Evolutionary conservation across 2,113 vertebrate genomes (phyloP), one percentile per base, ranked within the genome.

Genomic region (Butastur rufipennis): DNA sequence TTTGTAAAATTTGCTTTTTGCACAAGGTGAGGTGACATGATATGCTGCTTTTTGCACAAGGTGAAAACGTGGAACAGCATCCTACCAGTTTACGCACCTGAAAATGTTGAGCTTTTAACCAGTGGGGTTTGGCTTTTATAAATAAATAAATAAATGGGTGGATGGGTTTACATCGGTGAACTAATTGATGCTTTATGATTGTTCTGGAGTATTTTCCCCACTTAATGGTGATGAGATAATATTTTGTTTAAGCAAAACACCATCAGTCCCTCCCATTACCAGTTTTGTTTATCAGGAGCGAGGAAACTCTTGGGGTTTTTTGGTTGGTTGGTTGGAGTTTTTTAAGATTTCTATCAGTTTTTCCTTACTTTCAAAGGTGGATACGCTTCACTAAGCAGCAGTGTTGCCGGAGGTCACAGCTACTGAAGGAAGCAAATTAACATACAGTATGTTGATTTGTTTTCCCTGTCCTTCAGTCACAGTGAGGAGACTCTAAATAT

Each of bases 211-310:
- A 43, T 96, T 96, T 73, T 74, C 59, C 27, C 42, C 68, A 31
- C 42, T 80, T 91, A 86, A 65, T 59, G 77, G 61, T 50, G 77
- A 88, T 84, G 86, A 86, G 70, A 34, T 38, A 58, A 80, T 87
- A 48, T 45, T 85, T 91, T 93, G 47, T 96, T 97, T 66, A 91
- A 96, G 79, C 53, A 82, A 96, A 97, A 92, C 48, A 42, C 52
- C n/a, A 68, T 40, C 43, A 22, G 78, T 78, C 65, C 34, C 19
- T 90, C 13, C 62, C 34, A 23, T 94, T 93, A 92, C 20, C 1
- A 0, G 16, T 52, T 95, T 87, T 68, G 21, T 90, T 86, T 96
- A 58, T 19, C 86, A 86, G 70, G 42, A 52, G 45, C 29, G 71
- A 85, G 47, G n/a, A 74, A 62, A 52, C 40, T 84, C 72, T 19